These are phyloP conservation scores for Clepsis dumicolana DNA, from an alignment of 2,888 invertebrate genomes.

Conservation along the genomic window DNA sequence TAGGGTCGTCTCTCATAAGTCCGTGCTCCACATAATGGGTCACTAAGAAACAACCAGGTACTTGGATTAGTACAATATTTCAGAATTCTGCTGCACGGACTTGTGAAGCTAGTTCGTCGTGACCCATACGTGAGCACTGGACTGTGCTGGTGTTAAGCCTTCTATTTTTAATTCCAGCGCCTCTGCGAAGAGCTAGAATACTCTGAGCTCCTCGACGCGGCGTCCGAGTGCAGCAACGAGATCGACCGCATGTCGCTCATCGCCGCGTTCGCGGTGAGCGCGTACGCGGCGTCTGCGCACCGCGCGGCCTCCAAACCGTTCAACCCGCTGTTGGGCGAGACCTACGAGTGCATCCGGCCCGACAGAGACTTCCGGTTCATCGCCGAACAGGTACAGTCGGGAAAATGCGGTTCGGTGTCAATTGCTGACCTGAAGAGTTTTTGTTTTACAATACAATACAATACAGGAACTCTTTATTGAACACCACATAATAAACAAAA, in stretches of 20 bases:
- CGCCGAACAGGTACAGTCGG: slow-evolving; percentile 94
- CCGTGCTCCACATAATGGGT: too few species aligned
- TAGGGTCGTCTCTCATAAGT: slow-evolving; percentile 94
- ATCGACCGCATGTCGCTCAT: slow-evolving; percentile 91
- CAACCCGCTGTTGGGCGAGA: slow-evolving; percentile 93
- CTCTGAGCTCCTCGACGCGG: slow-evolving; percentile 92
- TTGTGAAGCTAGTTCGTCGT: too few species aligned
- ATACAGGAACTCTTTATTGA: too few species aligned
- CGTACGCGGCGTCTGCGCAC: slow-evolving; percentile 90
- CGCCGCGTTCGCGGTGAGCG: slow-evolving; percentile 93
- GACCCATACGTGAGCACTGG: too few species aligned
- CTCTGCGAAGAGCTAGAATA: slow-evolving; percentile 95
- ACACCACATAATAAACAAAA: too few species aligned
- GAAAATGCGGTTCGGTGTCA: too few species aligned
- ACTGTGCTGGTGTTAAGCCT: too few species aligned
- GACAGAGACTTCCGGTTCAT: slow-evolving; percentile 92
- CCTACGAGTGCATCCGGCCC: slow-evolving; percentile 92
- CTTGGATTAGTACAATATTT: too few species aligned
- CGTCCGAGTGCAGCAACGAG: slow-evolving; percentile 87
- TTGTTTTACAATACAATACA: too few species aligned
- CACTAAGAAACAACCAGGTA: too few species aligned
- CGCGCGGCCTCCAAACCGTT: slow-evolving; percentile 94
- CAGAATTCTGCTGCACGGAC: too few species aligned
- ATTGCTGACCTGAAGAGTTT: too few species aligned
- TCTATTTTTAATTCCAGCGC: slow-evolving; percentile 82